A percentile compares a stretch with the other conserved stretches of the same genome.
phyloP scores from a whole-genome alignment of 2,888 invertebrate genomes.

The Germaria angustata region DNA sequence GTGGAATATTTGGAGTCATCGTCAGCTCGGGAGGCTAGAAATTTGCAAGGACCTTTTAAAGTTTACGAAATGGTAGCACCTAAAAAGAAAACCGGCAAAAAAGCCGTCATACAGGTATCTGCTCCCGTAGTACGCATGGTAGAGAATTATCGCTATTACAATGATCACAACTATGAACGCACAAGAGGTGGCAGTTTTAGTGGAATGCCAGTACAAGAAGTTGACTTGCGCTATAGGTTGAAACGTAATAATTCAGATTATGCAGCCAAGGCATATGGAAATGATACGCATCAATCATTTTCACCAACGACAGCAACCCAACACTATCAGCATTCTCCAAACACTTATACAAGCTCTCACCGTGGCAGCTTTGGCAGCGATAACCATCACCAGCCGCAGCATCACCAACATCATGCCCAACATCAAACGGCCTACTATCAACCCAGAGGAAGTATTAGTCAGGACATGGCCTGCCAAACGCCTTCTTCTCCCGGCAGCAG shows the following conservation, averaged over 20 bases:
- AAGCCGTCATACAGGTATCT: conserved; percentile 80
- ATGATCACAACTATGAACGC: conserved; percentile 79
- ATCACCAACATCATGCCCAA: conserved; percentile 29
- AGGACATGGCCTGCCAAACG: conserved; percentile 58
- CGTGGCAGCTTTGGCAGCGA: conserved; percentile 69
- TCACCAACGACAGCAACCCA: conserved; percentile 25
- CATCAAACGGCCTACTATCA: conserved; percentile 69
- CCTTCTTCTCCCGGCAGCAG: conserved; percentile 66
- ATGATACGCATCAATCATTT: conserved; percentile 51
- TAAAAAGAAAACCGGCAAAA: conserved; percentile 86
- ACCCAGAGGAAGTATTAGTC: conserved; percentile 72
- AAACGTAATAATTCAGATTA: conserved; percentile 79
- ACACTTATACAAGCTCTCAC: conserved; percentile 68
- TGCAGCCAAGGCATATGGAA: conserved; percentile 69
- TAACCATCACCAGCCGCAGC: conserved; percentile 59
- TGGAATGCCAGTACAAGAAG: conserved; percentile 79
- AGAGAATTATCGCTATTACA: conserved; percentile 83
- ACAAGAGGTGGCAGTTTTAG: conserved; percentile 79
- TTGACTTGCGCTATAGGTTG: conserved; percentile 76
- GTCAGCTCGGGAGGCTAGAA: conserved; percentile 89
- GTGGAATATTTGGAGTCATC: conserved; percentile 95
- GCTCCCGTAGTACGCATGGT: conserved; percentile 82
- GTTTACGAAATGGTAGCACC: conserved; percentile 90
- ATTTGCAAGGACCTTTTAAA: conserved; percentile 83
- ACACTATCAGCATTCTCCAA: conserved; percentile 68